These are phyloP conservation scores for Cistogaster globosa DNA, from an alignment of 2,888 invertebrate genomes.

Conservation along the genomic window DNA sequence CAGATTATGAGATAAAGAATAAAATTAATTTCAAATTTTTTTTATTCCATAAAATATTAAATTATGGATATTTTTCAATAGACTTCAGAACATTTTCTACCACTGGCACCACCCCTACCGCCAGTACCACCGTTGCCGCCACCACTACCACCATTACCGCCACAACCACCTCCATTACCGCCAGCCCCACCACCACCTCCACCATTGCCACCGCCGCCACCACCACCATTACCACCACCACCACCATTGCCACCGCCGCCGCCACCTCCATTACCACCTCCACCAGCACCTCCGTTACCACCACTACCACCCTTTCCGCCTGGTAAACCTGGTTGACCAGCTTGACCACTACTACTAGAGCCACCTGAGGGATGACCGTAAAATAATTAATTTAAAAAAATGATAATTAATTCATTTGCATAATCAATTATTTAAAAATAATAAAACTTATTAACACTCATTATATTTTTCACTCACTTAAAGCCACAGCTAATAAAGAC, in stretches of 20 bases:
- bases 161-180: conserved; percentile 6
- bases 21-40: no score
- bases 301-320: conserved; percentile 59
- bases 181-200: conserved; percentile 24
- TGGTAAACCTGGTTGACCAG: conserved; percentile 32
- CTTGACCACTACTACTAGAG: conserved; percentile 22
- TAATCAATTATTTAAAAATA: no score
- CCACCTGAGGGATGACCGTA: conserved; percentile 25
- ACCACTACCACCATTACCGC: background rate
- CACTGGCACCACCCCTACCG: background rate
- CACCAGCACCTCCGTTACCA: conserved; percentile 19
- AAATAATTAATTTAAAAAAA: background rate
- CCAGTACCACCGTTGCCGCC: background rate
- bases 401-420: no score
- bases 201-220: conserved; percentile 12
- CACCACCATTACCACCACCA: conserved; percentile 18
- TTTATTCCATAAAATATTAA: no score
- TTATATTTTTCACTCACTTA: conserved; percentile 54
- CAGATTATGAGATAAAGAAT: no score
- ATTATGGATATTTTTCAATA: no score
- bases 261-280: conserved; percentile 37
- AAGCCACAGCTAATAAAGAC: conserved; percentile 61
- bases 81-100: background rate
- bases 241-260: conserved; percentile 20
- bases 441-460: no score